A percentile compares a stretch with the other conserved stretches of the same genome.
Evolutionary conservation across 2,113 vertebrate species (phyloP).

Genomic region (Dipodomys stephensi): DNA sequence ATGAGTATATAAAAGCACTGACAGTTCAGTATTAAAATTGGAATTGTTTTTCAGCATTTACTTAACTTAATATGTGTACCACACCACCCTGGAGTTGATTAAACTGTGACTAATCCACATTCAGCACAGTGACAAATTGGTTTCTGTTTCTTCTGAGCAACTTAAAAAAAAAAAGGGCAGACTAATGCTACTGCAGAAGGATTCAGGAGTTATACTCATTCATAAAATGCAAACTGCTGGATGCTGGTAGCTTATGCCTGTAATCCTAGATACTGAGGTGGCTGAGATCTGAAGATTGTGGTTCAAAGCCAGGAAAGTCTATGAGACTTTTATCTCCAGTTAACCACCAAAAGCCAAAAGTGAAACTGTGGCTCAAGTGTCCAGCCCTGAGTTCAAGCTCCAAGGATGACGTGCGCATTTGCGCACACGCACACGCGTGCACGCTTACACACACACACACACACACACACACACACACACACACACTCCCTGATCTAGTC

Average conservation of each 20-base stretch:
- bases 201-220: background rate
- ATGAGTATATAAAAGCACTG: background rate
- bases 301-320: too few species aligned
- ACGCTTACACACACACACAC: too few species aligned
- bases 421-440: too few species aligned
- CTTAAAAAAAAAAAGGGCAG: background rate
- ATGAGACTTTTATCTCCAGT: too few species aligned
- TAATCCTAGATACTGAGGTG: too few species aligned
- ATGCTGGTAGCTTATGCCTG: too few species aligned
- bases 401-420: too few species aligned
- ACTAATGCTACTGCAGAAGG: background rate
- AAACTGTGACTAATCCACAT: conserved; percentile 47
- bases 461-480: too few species aligned
- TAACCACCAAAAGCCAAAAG: too few species aligned
- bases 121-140: conserved; percentile 51
- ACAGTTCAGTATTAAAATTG: background rate
- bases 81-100: background rate
- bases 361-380: too few species aligned
- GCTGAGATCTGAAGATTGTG: too few species aligned
- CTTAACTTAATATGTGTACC: conserved; percentile 27
- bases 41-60: background rate
- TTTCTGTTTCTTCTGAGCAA: conserved; percentile 41
- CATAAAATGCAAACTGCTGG: background rate
- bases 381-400: too few species aligned
- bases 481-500: background rate